Evolutionary conservation across 2,888 invertebrate genomes (phyloP).

Genomic region (Aleiodes leptofemur): DNA sequence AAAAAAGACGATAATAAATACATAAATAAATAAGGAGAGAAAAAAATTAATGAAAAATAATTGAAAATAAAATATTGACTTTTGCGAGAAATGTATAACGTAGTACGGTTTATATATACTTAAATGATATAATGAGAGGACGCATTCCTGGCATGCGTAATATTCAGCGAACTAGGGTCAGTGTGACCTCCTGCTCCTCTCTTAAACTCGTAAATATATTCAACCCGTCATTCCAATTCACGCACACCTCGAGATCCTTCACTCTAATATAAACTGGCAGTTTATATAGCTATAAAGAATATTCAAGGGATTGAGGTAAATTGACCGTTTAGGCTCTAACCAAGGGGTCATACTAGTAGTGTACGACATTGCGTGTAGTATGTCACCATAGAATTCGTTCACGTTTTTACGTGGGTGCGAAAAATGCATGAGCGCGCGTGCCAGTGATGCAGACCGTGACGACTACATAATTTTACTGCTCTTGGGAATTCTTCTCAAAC

Average conservation of each 20-base stretch:
- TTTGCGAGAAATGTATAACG: neutral
- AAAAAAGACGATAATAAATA: neutral
- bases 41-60: neutral
- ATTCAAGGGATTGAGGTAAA: constrained; percentile 74
- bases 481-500: constrained; percentile 21
- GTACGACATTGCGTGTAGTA: constrained; percentile 58
- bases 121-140: constrained; percentile 53
- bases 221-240: constrained; percentile 43
- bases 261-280: constrained; percentile 6
- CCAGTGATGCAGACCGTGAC: constrained; percentile 44
- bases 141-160: constrained; percentile 61
- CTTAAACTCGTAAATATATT: constrained; percentile 26
- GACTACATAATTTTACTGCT: constrained; percentile 29
- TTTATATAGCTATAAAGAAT: constrained; percentile 56
- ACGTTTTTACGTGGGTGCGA: constrained; percentile 46
- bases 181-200: constrained; percentile 36
- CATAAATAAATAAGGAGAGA: neutral
- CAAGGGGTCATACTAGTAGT: constrained; percentile 20
- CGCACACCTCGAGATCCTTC: constrained; percentile 36
- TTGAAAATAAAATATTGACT: neutral
- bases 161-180: constrained; percentile 47
- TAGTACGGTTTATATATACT: constrained; percentile 31
- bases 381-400: constrained; percentile 32
- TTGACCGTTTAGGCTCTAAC: constrained; percentile 62
- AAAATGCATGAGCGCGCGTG: constrained; percentile 44